Percentiles rank a stretch among this genome's conserved stretches.
Evolutionary conservation across 1,140 invertebrate genomes (phyloP).

Genomic region (Choristoneura fumiferana): DNA sequence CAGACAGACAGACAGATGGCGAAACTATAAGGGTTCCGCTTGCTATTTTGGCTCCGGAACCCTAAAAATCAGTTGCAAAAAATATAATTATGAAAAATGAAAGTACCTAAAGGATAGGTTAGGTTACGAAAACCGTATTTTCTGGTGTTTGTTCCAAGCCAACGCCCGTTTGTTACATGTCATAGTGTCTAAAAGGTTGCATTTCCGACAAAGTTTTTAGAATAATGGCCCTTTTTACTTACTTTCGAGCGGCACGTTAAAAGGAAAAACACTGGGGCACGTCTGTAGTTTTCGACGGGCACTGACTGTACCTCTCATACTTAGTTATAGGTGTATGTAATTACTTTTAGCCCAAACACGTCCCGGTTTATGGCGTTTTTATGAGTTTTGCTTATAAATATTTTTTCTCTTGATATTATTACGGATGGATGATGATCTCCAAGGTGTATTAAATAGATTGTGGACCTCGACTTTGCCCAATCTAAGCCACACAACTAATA

Average conservation of each 20-base stretch:
- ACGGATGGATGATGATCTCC: too few relatives aligned
- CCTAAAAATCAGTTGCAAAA: too few relatives aligned
- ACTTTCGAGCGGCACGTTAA: background rate
- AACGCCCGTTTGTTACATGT: conserved; percentile 18
- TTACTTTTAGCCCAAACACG: conserved; percentile 13
- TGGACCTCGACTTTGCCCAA: too few relatives aligned
- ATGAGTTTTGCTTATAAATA: conserved; percentile 2
- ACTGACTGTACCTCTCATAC: background rate
- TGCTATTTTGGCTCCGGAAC: too few relatives aligned
- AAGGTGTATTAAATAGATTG: too few relatives aligned
- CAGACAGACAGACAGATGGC: too few relatives aligned
- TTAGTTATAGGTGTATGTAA: background rate
- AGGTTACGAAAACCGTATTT: too few relatives aligned
- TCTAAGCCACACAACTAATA: background rate
- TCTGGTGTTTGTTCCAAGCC: conserved; percentile 19
- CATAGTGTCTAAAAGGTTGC: conserved; percentile 28
- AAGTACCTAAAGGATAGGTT: too few relatives aligned
- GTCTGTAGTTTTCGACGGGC: background rate
- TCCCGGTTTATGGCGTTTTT: background rate
- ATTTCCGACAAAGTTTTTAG: conserved; percentile 11
- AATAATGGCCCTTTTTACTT: conserved; percentile 5
- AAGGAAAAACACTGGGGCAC: conserved; percentile 4
- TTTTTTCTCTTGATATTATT: background rate
- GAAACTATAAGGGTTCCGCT: too few relatives aligned
- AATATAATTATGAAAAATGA: too few relatives aligned